phyloP scores from a whole-genome alignment of 2,888 invertebrate genomes.

The Xestoiulus laeticollis region DNA sequence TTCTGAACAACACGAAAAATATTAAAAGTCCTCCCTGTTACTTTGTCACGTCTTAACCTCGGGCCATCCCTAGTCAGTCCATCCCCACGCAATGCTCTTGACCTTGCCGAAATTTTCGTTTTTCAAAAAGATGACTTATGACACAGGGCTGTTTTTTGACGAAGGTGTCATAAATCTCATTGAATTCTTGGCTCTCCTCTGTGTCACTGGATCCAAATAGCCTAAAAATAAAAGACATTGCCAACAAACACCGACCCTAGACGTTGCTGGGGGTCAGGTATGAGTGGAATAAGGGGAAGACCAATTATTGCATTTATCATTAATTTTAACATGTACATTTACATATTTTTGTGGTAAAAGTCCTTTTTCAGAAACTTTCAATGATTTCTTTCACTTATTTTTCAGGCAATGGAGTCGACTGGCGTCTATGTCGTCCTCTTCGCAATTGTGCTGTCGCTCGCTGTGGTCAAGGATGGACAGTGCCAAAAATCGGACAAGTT shows the following conservation, averaged over 20 bases:
- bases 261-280: background rate
- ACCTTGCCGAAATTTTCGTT: background rate
- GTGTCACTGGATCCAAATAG: background rate
- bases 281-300: background rate
- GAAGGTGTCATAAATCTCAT: conserved; percentile 10
- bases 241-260: background rate
- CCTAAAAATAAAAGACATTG: background rate
- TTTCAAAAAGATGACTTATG: conserved; percentile 6
- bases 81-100: background rate
- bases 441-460: background rate
- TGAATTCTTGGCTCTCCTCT: background rate
- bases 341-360: background rate
- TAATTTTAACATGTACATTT: background rate
- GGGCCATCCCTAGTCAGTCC: background rate
- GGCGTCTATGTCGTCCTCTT: background rate
- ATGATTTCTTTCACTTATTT: background rate
- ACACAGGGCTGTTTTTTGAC: background rate
- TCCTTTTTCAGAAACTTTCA: background rate
- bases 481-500: conserved; percentile 50
- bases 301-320: background rate
- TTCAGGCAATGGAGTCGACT: conserved; percentile 15
- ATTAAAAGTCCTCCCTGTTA: background rate
- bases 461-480: conserved; percentile 33
- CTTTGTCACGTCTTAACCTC: background rate
- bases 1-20: background rate